Base-by-base conservation (phyloP, 1,140 invertebrate species). In the Drosophila pachea region DNA sequence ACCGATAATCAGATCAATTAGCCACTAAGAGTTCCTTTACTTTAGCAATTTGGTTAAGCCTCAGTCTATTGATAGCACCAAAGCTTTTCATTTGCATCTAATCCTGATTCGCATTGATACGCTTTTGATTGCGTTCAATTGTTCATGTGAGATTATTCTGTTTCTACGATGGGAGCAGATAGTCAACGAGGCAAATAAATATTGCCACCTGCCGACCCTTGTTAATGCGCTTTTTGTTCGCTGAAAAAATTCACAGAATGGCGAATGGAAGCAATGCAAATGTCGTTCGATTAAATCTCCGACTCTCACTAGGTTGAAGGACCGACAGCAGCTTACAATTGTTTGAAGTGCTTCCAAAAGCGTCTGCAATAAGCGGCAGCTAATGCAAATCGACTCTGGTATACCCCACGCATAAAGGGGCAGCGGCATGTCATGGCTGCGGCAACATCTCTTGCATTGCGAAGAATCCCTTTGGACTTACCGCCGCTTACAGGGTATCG, bases 171-270 rank as follows among this genome's bases (percentile, higher is more conserved):
- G 9, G 35, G 16, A 56, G 16, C 63, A 56, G 58, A 53, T 49
- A 52, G 40, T 65, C 56, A 78, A 43, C 69, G 62, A 64, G 49
- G 66, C 67, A 74, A 55, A 45, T 56, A 72, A 82, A 74, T 58
- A 78, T 74, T 74, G 78, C 68, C 56, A 64, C 72, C 61, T 68
- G 47, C 49, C 67, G 70, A 35, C 43, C 35, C 54, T 68, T 84
- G 76, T 84, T 83, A 73, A 68, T 73, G 22, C 22, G 22, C 74
- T 84, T 16, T 48, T 32, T 62, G 45, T 64, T 35, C 16, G 12
- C 22, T 54, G 9, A 8, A 38, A 35, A 36, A 38, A 35, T 8
- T 11, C 33, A 48, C n/a, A 64, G 40, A 60, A 43, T 29, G 31
- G 16, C 42, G 5, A 31, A 47, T 54, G 38, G 40, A n/a, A 59